phyloP scores from a whole-genome alignment of 2,113 vertebrate genomes.

The Passer domesticus region DNA sequence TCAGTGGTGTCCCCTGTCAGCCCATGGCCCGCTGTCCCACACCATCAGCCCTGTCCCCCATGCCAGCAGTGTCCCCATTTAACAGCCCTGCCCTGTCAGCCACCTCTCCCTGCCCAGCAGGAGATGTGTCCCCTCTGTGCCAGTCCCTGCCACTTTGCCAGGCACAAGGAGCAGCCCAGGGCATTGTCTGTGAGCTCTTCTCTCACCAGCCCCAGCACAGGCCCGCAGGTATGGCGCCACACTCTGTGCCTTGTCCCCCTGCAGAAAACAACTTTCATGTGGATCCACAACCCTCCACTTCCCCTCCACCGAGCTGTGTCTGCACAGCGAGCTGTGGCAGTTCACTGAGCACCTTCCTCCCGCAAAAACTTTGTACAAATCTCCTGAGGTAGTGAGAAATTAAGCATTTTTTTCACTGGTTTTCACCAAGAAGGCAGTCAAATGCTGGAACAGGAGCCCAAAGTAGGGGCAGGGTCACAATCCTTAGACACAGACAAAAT shows the following conservation, averaged over 20 bases:
- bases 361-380: neutral
- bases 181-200: rapidly evolving
- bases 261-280: neutral
- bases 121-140: neutral
- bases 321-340: rapidly evolving
- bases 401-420: neutral
- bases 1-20: neutral
- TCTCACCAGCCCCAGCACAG: neutral
- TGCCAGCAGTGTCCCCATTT: neutral
- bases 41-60: no score
- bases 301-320: no score
- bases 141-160: neutral
- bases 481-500: neutral
- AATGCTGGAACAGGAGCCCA: neutral
- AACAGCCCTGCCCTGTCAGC: neutral
- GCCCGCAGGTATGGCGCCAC: neutral
- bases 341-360: neutral
- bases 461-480: neutral
- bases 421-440: neutral
- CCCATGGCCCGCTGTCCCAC: neutral
- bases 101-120: rapidly evolving
- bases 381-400: neutral
- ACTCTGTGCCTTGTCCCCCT: rapidly evolving
- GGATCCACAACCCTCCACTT: rapidly evolving
- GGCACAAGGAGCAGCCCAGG: neutral